Evolutionary conservation across 2,888 invertebrate species (phyloP).

Genomic region (Cataglyphis livida): DNA sequence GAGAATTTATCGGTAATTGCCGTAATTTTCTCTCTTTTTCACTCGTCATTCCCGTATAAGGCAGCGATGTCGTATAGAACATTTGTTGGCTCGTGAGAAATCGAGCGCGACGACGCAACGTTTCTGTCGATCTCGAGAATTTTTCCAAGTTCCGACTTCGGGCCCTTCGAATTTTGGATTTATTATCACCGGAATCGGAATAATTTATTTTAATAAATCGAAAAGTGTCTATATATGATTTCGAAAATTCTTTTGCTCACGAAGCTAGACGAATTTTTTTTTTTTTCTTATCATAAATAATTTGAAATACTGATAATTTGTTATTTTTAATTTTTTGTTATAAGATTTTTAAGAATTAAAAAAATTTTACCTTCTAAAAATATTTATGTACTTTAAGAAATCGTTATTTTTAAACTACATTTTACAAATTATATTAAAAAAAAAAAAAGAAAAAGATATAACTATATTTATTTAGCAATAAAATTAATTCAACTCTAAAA

Average conservation of each 20-base stretch:
- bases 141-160: slow-evolving; percentile 63
- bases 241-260: neutral
- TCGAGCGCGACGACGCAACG: slow-evolving; percentile 39
- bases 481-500: neutral
- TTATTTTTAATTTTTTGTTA: neutral
- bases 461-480: neutral
- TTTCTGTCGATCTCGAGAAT: slow-evolving; percentile 7
- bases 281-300: neutral
- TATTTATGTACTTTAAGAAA: neutral
- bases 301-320: neutral
- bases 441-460: neutral
- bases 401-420: neutral
- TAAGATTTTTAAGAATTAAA: neutral
- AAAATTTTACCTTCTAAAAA: neutral
- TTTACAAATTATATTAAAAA: neutral
- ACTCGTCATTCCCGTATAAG: slow-evolving; percentile 63
- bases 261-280: neutral
- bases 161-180: neutral
- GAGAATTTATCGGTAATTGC: slow-evolving; percentile 68
- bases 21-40: slow-evolving; percentile 69
- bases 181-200: neutral
- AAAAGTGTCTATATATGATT: neutral
- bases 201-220: neutral
- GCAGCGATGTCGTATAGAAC: slow-evolving; percentile 55
- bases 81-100: slow-evolving; percentile 40